Base-by-base conservation (phyloP, 2,888 invertebrate genomes). In the Chalcis sispes region DNA sequence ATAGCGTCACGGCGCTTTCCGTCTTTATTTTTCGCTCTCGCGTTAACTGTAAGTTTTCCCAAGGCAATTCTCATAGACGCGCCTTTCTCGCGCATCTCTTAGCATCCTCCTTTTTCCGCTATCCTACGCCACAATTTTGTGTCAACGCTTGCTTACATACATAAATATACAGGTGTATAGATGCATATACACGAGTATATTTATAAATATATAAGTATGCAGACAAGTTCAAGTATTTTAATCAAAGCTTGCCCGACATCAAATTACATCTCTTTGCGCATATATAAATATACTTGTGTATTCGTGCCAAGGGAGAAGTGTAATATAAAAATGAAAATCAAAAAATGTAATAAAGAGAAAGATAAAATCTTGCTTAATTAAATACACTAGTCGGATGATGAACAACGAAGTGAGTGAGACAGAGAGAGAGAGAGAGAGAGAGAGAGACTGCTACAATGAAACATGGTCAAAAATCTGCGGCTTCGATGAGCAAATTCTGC, bases 321-420 rank as follows among this genome's bases (percentile, higher is more conserved):
- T n/a, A n/a, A n/a, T n/a, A 13, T 5, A 4, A 36, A 4, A 20
- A 52, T 23, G 23, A 20, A 32, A 15, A 32, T n/a, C n/a, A n/a
- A 8, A 27, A 10, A 29, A 10, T 1, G n/a, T 7, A 56, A 7
- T 7, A 32, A 50, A 32, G 50, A 36, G 8, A 36, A 36, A 36
- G n/a, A 10, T 25, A 25, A 56, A 36, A 58, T 64, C 25, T 48
- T n/a, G 25, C 32, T 72, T 64, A 72, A 72, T 72, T 72, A 65
- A 50, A 58, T 65, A 48, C 48, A n/a, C n/a, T 32, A 18, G n/a
- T 18, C 7, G 36, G 3, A 18, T 50, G 50, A 36, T 32, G 23
- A 25, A 32, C n/a, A 27, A 10, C 7, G 3, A 20, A 56, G 52
- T n/a, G n/a, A n/a, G n/a, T n/a, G n/a, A n/a, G n/a, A n/a, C n/a